phyloP scores from a whole-genome alignment of 2,888 invertebrate genomes.

The Himalopsyche kuldschensis region DNA sequence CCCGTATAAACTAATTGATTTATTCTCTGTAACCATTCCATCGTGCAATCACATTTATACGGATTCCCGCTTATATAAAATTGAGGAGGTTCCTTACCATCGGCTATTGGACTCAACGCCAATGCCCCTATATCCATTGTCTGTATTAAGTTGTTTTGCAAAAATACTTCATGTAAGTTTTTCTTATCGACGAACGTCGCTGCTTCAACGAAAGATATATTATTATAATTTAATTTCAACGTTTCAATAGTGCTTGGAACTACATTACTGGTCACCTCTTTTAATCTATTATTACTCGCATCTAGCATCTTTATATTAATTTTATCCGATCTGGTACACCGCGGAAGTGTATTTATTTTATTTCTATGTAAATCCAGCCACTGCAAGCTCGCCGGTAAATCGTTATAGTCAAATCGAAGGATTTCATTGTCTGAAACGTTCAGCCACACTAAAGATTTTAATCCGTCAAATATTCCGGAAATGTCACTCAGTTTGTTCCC shows the following conservation, averaged over 20 bases:
- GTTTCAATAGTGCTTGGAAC: conserved; percentile 74
- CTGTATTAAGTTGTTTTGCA: conserved; percentile 73
- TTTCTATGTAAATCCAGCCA: conserved; percentile 82
- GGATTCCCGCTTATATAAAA: conserved; percentile 84
- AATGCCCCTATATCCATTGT: conserved; percentile 75
- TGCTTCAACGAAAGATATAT: conserved; percentile 67
- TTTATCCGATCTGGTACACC: conserved; percentile 58
- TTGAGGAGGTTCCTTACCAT: conserved; percentile 72
- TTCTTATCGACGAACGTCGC: conserved; percentile 71
- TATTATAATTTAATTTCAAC: conserved; percentile 74
- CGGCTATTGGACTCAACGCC: conserved; percentile 66
- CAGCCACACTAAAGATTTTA: conserved; percentile 74
- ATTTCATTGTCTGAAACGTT: conserved; percentile 80
- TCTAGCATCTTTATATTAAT: conserved; percentile 72
- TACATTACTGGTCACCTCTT: conserved; percentile 66
- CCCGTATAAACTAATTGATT: conserved; percentile 75
- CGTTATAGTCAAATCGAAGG: conserved; percentile 74
- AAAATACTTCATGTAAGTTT: conserved; percentile 71
- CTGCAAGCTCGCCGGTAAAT: conserved; percentile 72
- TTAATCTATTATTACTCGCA: conserved; percentile 72
- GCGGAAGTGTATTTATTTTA: conserved; percentile 66
- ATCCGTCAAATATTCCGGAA: conserved; percentile 72
- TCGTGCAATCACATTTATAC: conserved; percentile 82
- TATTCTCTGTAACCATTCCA: conserved; percentile 84
- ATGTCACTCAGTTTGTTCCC: conserved; percentile 73